Evolutionary conservation across 2,888 invertebrate genomes (phyloP).

Genomic region (Deilephila porcellus): DNA sequence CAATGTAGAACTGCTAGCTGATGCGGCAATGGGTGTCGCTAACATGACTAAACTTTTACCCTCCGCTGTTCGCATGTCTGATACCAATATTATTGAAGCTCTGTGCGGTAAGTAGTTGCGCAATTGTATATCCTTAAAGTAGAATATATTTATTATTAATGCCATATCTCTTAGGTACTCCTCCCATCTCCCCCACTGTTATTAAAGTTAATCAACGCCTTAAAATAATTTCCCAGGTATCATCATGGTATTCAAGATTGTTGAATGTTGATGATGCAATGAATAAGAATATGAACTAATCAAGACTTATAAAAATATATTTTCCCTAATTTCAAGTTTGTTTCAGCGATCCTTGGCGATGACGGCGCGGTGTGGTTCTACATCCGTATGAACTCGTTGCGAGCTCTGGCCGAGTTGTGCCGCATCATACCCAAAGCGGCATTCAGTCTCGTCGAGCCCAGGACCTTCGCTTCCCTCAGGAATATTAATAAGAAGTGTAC

Average conservation of each 20-base stretch:
- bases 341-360: slow-evolving; percentile 67
- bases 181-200: too few relatives aligned
- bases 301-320: too few relatives aligned
- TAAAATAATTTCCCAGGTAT: too few relatives aligned
- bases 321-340: not conserved
- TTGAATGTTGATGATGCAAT: too few relatives aligned
- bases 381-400: slow-evolving; percentile 68
- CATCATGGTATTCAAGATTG: too few relatives aligned
- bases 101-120: slow-evolving; percentile 60
- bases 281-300: too few relatives aligned
- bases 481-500: slow-evolving; percentile 74
- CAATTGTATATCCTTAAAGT: not conserved
- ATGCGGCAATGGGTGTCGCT: slow-evolving; percentile 78
- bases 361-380: slow-evolving; percentile 74
- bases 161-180: too few relatives aligned
- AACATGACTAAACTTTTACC: slow-evolving; percentile 77
- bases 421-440: slow-evolving; percentile 75
- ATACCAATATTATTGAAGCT: slow-evolving; percentile 76
- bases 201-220: too few relatives aligned
- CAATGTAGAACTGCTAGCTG: slow-evolving; percentile 69
- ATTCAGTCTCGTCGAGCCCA: slow-evolving; percentile 68
- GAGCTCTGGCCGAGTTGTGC: slow-evolving; percentile 70
- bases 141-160: not conserved
- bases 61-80: slow-evolving; percentile 75
- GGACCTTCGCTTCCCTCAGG: slow-evolving; percentile 66